Evolutionary conservation across 2,888 invertebrate species (phyloP), one percentile per base, ranked within the genome.

Genomic region (Myopa tessellatipennis): DNA sequence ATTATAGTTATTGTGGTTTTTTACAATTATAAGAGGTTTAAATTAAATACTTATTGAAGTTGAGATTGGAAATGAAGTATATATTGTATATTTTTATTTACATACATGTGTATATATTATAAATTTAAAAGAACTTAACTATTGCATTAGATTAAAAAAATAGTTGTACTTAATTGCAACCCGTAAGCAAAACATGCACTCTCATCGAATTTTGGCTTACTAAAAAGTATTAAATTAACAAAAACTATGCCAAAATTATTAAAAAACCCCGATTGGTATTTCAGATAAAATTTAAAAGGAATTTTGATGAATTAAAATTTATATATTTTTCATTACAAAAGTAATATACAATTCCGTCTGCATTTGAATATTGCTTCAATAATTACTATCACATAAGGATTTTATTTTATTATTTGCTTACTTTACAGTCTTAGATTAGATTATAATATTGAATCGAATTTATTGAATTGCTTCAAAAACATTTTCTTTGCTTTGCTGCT

Each of bases 331-430:
- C 2, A 12, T 18, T 61, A 26, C n/a, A 61, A 61, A 61, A 58
- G n/a, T 61, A 18, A 61, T 26, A 26, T 3, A 26, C 34, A 26
- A 61, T 26, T 6, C 34, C 61, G 10, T 69, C 16, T 40, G 16
- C 18, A 18, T 40, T 69, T 16, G 0, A 45, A 1, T 45, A 45
- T 45, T 45, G 45, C 45, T 45, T 45, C 45, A 1, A 45, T 45
- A 45, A 8, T 40, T 61, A 45, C 18, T 61, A 45, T 61, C 60
- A 72, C 72, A 72, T 72, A n/a, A 72, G 18, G 38, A 38, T 60
- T 40, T 61, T 61, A 34, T 12, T 73, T 50, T 45, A 73, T 14
- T 16, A 50, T 50, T 63, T 61, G 26, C 55, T 55, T 45, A 45
- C 8, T 72, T 63, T 34, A 63, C 61, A 63, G 45, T 73, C 26